Evolutionary conservation across 2,888 invertebrate species (phyloP).

Genomic region (Cheilosia grossa): DNA sequence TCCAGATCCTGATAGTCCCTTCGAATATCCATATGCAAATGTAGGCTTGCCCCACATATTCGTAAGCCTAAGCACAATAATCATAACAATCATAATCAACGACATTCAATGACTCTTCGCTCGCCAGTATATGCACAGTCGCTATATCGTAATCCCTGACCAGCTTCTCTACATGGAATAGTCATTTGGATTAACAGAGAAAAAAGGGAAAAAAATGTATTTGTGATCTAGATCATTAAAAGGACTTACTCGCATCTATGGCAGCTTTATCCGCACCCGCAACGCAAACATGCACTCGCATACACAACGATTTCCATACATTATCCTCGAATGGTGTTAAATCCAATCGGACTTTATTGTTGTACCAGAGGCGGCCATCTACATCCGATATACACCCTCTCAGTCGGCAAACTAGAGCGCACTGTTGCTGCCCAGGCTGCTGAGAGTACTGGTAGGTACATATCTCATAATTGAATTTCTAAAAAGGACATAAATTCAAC

Average conservation of each 20-base stretch:
- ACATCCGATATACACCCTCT: neutral
- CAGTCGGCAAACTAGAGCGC: neutral
- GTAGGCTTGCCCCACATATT: conserved; percentile 25
- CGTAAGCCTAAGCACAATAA: conserved; percentile 47
- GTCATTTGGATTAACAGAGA: conserved; percentile 53
- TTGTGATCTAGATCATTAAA: conserved; percentile 67
- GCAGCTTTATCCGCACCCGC: conserved; percentile 1
- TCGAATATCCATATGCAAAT: conserved; percentile 52
- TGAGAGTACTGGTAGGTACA: neutral
- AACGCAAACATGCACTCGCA: conserved; percentile 19
- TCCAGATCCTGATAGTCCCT: conserved; percentile 14
- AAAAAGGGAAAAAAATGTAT: conserved; percentile 13
- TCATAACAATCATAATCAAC: conserved; percentile 69
- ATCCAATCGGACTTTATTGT: conserved; percentile 65
- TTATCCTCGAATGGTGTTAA: conserved; percentile 66
- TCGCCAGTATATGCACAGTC: neutral
- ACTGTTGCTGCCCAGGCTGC: neutral
- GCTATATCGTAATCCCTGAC: conserved; percentile 12
- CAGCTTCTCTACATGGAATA: conserved; percentile 36
- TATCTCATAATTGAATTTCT: conserved; percentile 50
- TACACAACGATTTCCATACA: conserved; percentile 58
- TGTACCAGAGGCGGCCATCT: neutral
- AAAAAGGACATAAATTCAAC: conserved; percentile 64
- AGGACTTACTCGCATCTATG: conserved; percentile 49
- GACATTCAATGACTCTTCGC: conserved; percentile 33